These are phyloP conservation scores for Molorchus minor DNA, from an alignment of 2,888 invertebrate genomes.

Conservation along the genomic window DNA sequence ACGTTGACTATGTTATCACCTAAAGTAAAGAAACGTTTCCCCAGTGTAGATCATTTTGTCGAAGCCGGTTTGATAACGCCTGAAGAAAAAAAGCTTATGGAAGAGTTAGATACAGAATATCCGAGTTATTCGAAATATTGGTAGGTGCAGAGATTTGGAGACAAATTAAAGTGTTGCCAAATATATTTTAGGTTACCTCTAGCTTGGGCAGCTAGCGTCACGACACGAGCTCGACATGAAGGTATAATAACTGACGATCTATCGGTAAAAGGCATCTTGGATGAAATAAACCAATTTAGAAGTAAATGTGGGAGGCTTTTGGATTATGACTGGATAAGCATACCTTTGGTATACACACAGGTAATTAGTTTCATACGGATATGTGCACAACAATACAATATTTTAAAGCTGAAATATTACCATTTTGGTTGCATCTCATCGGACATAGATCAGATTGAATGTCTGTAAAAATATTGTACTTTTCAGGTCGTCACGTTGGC, in stretches of 20 bases:
- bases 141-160: constrained; percentile 59
- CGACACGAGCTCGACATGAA: constrained; percentile 88
- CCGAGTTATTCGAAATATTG: constrained; percentile 89
- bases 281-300: constrained; percentile 86
- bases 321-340: constrained; percentile 81
- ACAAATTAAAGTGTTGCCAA: background rate
- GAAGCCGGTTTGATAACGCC: constrained; percentile 83
- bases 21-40: constrained; percentile 88
- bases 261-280: constrained; percentile 90
- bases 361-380: too few species aligned
- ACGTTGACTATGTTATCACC: constrained; percentile 86
- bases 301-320: constrained; percentile 80
- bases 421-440: too few species aligned
- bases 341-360: constrained; percentile 86
- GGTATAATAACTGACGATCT: constrained; percentile 90
- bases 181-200: constrained; percentile 75
- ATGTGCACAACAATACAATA: too few species aligned
- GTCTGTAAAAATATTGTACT: too few species aligned
- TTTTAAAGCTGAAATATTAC: too few species aligned
- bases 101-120: constrained; percentile 79
- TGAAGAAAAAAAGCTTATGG: constrained; percentile 81
- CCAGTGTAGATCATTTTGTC: constrained; percentile 80
- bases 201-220: constrained; percentile 91
- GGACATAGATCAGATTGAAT: too few species aligned
- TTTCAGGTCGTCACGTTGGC: constrained; percentile 82